Evolutionary conservation across 1,140 invertebrate species (phyloP).

Genomic region (Drosophila sucinea): DNA sequence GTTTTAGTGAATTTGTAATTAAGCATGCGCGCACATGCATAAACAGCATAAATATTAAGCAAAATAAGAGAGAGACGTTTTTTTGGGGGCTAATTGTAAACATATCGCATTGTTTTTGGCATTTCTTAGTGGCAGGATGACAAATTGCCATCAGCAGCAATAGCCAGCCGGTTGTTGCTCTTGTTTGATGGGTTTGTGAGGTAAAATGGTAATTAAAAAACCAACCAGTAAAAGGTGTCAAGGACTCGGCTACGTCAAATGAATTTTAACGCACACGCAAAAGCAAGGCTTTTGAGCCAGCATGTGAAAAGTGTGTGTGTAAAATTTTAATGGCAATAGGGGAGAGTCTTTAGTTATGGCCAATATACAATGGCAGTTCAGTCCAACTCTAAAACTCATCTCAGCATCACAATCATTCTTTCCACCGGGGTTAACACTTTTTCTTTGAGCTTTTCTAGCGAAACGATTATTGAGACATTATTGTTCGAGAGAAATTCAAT

Average conservation of each 20-base stretch:
- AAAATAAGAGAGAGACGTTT: slow-evolving; percentile 38
- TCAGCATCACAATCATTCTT: too few relatives aligned
- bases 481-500: too few relatives aligned
- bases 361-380: slow-evolving; percentile 26
- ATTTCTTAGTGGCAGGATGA: slow-evolving; percentile 54
- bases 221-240: slow-evolving; percentile 69
- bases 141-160: slow-evolving; percentile 47
- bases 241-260: slow-evolving; percentile 64
- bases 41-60: slow-evolving; percentile 63
- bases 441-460: too few relatives aligned
- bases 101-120: slow-evolving; percentile 20
- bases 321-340: background rate
- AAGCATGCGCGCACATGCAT: slow-evolving; percentile 78
- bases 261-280: slow-evolving; percentile 58
- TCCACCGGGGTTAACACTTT: too few relatives aligned
- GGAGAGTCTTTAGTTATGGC: background rate
- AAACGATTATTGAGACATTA: too few relatives aligned
- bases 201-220: slow-evolving; percentile 67
- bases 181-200: too few relatives aligned
- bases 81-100: slow-evolving; percentile 38
- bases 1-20: slow-evolving; percentile 78
- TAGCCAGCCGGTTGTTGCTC: too few relatives aligned
- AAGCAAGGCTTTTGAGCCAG: background rate
- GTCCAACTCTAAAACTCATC: too few relatives aligned
- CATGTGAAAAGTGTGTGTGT: background rate